These are phyloP conservation scores for Apogon hyalosoma DNA, from an alignment of 2,797 vertebrate species.

Conservation along the genomic window DNA sequence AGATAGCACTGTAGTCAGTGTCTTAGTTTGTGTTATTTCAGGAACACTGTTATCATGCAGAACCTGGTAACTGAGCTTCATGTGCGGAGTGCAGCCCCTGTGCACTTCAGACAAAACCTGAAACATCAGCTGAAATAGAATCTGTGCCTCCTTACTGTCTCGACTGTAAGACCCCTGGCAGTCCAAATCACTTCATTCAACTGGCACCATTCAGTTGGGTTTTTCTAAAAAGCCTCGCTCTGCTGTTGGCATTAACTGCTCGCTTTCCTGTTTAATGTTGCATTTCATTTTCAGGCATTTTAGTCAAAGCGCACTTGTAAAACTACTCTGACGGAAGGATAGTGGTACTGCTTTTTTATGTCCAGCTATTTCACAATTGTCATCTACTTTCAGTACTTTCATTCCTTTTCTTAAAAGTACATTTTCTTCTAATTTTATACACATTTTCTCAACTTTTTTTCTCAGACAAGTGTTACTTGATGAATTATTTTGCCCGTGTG, in stretches of 20 bases:
- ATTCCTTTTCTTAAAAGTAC: not conserved
- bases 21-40: constrained; percentile 5
- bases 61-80: constrained; percentile 11
- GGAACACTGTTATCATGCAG: constrained; percentile 4
- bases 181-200: not conserved
- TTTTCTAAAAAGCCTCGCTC: not conserved
- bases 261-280: not conserved
- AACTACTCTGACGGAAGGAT: not conserved
- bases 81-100: constrained; percentile 1
- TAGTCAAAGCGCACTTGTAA: not conserved
- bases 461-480: too few relatives aligned
- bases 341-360: not conserved
- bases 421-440: not conserved
- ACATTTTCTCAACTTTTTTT: too few relatives aligned
- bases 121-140: constrained; percentile 11
- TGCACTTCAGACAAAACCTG: constrained; percentile 7
- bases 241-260: constrained; percentile 5
- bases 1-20: not conserved
- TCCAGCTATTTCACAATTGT: not conserved
- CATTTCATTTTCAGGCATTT: not conserved
- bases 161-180: not conserved
- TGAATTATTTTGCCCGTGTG: not conserved
- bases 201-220: constrained; percentile 2
- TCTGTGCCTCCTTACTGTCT: not conserved
- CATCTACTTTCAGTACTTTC: not conserved